Percentiles rank a stretch among this genome's conserved stretches.
phyloP scores from a whole-genome alignment of 2,797 vertebrate species.

The Lacerta agilis region DNA sequence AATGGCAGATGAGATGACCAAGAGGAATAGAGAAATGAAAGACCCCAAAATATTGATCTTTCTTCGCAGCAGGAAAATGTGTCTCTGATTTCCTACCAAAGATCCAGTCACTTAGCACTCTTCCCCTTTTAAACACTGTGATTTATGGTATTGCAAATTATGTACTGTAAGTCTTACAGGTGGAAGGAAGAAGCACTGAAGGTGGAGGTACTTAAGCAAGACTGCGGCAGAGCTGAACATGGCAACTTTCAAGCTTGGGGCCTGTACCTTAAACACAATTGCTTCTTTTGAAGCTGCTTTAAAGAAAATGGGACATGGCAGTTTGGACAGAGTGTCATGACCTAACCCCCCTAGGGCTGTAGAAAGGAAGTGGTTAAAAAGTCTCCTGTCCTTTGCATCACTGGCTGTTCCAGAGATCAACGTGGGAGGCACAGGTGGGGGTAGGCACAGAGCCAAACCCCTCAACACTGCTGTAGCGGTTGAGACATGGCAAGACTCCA shows the following conservation, averaged over 20 bases:
- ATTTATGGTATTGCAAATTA: background rate
- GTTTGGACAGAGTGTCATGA: slow-evolving; percentile 12
- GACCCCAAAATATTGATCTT: background rate
- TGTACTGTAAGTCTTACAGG: slow-evolving; percentile 22
- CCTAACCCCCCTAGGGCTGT: slow-evolving; percentile 23
- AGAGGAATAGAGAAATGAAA: background rate
- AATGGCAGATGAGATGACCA: background rate
- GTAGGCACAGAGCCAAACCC: slow-evolving; percentile 23
- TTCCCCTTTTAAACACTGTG: background rate
- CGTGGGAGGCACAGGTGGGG: slow-evolving; percentile 19
- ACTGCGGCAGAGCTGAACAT: slow-evolving; percentile 24
- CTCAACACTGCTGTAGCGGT: background rate
- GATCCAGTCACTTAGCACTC: background rate
- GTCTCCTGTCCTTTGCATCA: slow-evolving; percentile 39
- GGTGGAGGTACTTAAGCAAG: slow-evolving; percentile 23
- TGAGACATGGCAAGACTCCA: slow-evolving; percentile 41
- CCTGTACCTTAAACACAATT: slow-evolving; percentile 22
- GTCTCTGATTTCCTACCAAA: slow-evolving; percentile 8
- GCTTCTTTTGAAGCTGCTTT: slow-evolving; percentile 8
- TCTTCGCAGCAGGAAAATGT: slow-evolving; percentile 1
- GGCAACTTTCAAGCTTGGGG: background rate
- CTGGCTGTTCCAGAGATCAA: slow-evolving; percentile 42
- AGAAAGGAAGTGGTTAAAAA: slow-evolving; percentile 59
- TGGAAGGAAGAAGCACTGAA: slow-evolving; percentile 21
- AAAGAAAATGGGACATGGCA: slow-evolving; percentile 21